Conservation (phyloP, 2,797 vertebrate genomes). For the Columba guinea region DNA sequence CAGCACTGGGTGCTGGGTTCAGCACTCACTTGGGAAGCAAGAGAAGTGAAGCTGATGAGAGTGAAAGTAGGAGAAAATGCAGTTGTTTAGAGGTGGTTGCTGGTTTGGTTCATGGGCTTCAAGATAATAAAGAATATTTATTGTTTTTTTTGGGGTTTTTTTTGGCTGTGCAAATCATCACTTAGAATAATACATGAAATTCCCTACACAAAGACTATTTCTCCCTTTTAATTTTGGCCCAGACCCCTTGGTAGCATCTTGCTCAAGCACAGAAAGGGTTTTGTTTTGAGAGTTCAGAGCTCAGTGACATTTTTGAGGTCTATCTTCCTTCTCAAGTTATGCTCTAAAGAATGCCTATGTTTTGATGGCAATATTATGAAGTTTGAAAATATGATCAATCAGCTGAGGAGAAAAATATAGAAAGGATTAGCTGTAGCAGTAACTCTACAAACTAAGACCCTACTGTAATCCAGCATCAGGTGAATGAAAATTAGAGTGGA, state of each 20-base stretch:
- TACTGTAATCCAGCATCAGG: background rate
- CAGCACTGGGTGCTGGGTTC: background rate
- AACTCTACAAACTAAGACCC: background rate
- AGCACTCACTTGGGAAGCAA: background rate
- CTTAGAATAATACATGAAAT: background rate
- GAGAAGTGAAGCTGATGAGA: background rate
- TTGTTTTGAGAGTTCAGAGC: background rate
- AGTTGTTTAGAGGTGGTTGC: background rate
- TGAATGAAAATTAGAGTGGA: background rate
- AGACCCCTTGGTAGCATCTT: background rate
- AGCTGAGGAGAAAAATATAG: background rate
- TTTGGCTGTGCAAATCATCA: background rate
- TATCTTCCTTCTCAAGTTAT: background rate
- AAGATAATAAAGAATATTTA: background rate
- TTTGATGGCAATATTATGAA: background rate
- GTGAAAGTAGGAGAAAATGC: fast-evolving
- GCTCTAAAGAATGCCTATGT: background rate
- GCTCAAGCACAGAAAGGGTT: background rate
- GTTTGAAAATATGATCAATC: background rate
- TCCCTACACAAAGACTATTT: background rate
- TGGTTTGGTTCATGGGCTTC: background rate
- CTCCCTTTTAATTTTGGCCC: background rate
- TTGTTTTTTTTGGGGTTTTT: background rate
- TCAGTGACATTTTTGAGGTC: conserved; percentile 40
- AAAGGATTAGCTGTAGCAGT: background rate